phyloP scores from a whole-genome alignment of 2,797 vertebrate species.

The Sciurus vulgaris region DNA sequence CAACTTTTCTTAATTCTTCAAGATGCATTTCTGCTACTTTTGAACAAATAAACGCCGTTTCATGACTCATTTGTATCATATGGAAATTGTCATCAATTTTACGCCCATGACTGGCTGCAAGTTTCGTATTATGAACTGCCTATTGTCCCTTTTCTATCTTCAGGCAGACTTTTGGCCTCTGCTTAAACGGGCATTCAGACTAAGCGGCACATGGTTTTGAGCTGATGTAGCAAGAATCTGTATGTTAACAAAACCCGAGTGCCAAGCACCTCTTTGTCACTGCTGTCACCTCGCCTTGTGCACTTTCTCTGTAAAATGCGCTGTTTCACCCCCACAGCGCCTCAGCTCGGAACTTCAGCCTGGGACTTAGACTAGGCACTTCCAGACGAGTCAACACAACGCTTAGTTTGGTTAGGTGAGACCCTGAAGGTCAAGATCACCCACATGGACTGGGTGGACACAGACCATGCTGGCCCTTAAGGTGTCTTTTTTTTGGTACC shows the following conservation, averaged over 20 bases:
- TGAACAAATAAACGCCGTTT: conserved; percentile 47
- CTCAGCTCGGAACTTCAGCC: not conserved
- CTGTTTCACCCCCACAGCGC: not conserved
- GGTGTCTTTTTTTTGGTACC: too few species aligned
- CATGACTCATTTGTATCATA: not conserved
- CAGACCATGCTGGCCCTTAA: not conserved
- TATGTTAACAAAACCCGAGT: not conserved
- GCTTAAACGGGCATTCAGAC: conserved; percentile 66
- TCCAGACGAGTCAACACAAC: not conserved
- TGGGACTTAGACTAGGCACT: not conserved
- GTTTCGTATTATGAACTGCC: conserved; percentile 31
- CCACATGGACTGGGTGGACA: not conserved
- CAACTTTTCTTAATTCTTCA: conserved; percentile 35
- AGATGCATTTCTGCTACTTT: conserved; percentile 59
- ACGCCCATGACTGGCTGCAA: conserved; percentile 9
- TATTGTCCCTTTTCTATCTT: conserved; percentile 38
- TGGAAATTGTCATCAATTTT: conserved; percentile 36
- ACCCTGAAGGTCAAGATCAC: not conserved
- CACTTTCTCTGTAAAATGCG: not conserved
- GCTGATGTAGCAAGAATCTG: conserved; percentile 60
- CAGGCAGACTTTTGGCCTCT: conserved; percentile 61
- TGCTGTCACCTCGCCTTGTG: fast-evolving
- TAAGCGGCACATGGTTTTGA: not conserved
- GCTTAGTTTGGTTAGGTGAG: not conserved
- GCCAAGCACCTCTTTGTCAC: not conserved